Base-by-base conservation (phyloP, 2,797 vertebrate species). In the Danio choprae region DNA sequence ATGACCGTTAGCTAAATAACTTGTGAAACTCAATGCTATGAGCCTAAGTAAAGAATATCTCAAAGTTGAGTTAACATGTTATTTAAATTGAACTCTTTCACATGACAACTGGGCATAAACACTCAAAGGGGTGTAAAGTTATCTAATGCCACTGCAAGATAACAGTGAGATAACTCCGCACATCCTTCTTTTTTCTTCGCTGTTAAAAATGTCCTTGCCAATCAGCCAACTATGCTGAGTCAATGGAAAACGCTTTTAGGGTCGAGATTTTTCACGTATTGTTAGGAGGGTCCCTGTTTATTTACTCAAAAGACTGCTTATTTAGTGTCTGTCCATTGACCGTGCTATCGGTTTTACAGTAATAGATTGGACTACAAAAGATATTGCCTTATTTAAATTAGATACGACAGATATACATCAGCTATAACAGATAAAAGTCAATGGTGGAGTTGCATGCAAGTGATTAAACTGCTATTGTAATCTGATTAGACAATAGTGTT, bases 401-500 rank as follows among this genome's bases (percentile, higher is more conserved):
- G 38, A 64, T 75, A 38, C 36, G 41, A n/a, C 5, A 15, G 40
- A 38, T 18, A 77, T 5, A 46, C 29, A 58, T 56, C 22, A 8
- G 43, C 12, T 18, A 38, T 50, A 48, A 40, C 5, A 63, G 58
- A 74, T 75, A 20, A 50, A 60, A 40, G 16, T 6, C n/a, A 69
- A 36, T 58, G 0, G 1, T 36, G 6, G 20, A 0, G 6, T 56
- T 55, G 62, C 7, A 36, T 56, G 20, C 40, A 48, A 2, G 16
- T 20, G 5, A 77, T 59, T 69, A 59, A 59, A 48, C 43, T 68
- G 75, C 1, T 50, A 68, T 59, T 68, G 22, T 7, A 36, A 36
- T 78, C 3, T 20, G 8, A 78, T 59, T 40, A 78, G 43, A 50
- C 29, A 59, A 11, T 7, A 15, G n/a, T 38, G 29, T 69, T 78